Evolutionary conservation across 2,888 invertebrate genomes (phyloP), one percentile per base, ranked within the genome.

Genomic region (Hofmannophila pseudospretella): DNA sequence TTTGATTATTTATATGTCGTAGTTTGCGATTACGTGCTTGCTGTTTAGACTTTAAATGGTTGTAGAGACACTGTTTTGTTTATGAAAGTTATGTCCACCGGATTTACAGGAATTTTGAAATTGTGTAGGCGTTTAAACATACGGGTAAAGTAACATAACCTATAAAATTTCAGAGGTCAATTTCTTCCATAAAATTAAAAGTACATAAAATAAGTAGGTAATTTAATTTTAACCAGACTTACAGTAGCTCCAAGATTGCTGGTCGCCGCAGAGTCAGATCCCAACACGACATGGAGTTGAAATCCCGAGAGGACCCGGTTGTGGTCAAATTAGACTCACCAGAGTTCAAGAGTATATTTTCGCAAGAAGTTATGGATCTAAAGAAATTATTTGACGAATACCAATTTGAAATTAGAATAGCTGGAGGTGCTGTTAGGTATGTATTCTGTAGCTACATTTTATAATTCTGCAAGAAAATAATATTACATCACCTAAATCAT

Each of bases 351-450:
- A 90, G 90, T 25, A 88, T 97, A 36, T 94, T 98, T 55, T 94
- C 95, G 0, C 91, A 93, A 5, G 96, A 98, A 77, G 85, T 99
- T 32, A 75, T 88, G 13, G 75, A 80, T 7, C 78, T 99, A 7
- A 88, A 91, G 11, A 84, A 86, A 2, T 50, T 98, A 7, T 99
- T 99, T 68, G 89, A 92, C 39, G 92, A 93, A 61, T 89, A 96
- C 64, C 88, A 92, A 35, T 91, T 92, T 88, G 96, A 98, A 76
- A 85, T 99, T 39, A 88, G 99, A 51, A 92, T 99, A 41, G 99
- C 98, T 26, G 99, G 99, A 30, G 99, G 99, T 3, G 98, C 99
- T 10, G 99, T 99, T 0, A 90, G 95, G 85, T 91, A 90, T 31
- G n/a, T n/a, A n/a, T n/a, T n/a, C n/a, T 16, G 16, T 16, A 16